These are phyloP conservation scores for Phyllopteryx taeniolatus DNA, from an alignment of 2,113 vertebrate species.

Conservation along the genomic window DNA sequence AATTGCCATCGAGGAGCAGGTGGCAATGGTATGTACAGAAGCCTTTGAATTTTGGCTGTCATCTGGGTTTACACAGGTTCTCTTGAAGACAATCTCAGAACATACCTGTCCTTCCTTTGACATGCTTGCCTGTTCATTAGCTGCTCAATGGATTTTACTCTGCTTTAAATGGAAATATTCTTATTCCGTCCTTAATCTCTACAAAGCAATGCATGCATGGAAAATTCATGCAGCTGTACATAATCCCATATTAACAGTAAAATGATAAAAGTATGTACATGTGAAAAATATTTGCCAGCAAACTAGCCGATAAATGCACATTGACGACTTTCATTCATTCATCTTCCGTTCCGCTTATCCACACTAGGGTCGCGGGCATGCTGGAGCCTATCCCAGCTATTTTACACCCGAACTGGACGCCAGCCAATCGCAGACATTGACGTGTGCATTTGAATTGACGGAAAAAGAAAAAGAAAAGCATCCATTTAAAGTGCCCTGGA, in stretches of 20 bases:
- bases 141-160: slow-evolving; percentile 50
- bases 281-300: slow-evolving; percentile 30
- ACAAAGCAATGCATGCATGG: slow-evolving; percentile 52
- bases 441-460: slow-evolving; percentile 20
- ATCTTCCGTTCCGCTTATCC: no score
- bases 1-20: slow-evolving; percentile 37
- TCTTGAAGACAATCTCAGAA: slow-evolving; percentile 46
- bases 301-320: slow-evolving; percentile 21
- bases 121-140: slow-evolving; percentile 49
- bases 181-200: slow-evolving; percentile 55
- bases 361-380: no score
- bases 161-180: slow-evolving; percentile 49
- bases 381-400: no score
- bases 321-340: slow-evolving; percentile 1
- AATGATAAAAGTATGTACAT: slow-evolving; percentile 36
- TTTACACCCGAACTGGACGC: no score
- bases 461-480: slow-evolving; percentile 13
- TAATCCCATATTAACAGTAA: slow-evolving; percentile 44
- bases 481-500: slow-evolving; percentile 14
- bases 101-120: slow-evolving; percentile 22
- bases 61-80: slow-evolving; percentile 40
- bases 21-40: slow-evolving; percentile 35
- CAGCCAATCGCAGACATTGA: no score
- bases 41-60: slow-evolving; percentile 52
- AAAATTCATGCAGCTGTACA: slow-evolving; percentile 59